These are phyloP conservation scores for Orthonevra nobilis DNA, from an alignment of 2,888 invertebrate species.

Conservation along the genomic window DNA sequence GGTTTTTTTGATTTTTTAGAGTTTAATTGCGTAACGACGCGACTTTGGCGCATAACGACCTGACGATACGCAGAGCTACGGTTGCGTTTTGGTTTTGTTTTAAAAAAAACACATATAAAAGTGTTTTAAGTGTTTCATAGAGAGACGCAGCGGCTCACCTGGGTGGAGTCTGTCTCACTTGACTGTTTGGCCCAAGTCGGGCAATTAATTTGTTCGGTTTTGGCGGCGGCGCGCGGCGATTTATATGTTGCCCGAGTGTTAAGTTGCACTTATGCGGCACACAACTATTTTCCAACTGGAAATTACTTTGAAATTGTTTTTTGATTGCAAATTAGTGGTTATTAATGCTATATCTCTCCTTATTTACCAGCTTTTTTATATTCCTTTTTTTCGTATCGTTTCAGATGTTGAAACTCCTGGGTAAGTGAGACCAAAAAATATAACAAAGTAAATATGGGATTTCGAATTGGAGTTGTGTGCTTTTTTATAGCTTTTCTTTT, in stretches of 20 bases:
- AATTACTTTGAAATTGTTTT: constrained; percentile 69
- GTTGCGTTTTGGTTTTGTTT: neutral
- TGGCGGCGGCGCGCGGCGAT: constrained; percentile 60
- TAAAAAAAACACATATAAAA: constrained; percentile 13
- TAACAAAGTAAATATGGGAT: neutral
- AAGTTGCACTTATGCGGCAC: constrained; percentile 40
- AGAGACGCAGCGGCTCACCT: constrained; percentile 1
- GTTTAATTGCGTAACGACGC: constrained; percentile 60
- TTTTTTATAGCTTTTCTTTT: neutral
- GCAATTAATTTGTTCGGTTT: constrained; percentile 69
- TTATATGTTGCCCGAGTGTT: constrained; percentile 48
- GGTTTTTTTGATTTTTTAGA: neutral
- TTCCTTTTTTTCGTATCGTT: constrained; percentile 25
- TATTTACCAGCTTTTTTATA: neutral
- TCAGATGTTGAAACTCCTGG: constrained; percentile 49
- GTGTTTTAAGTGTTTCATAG: constrained; percentile 20
- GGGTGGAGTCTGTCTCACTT: constrained; percentile 56
- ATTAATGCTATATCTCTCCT: constrained; percentile 51
- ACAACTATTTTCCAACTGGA: constrained; percentile 56
- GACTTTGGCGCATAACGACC: neutral
- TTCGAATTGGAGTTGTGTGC: neutral
- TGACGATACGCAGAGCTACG: constrained; percentile 5
- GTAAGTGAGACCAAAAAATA: constrained; percentile 49
- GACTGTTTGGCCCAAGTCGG: constrained; percentile 54
- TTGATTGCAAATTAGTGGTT: constrained; percentile 69